Conservation (phyloP, 2,797 vertebrate species). For the Cirrhinus mrigala region DNA sequence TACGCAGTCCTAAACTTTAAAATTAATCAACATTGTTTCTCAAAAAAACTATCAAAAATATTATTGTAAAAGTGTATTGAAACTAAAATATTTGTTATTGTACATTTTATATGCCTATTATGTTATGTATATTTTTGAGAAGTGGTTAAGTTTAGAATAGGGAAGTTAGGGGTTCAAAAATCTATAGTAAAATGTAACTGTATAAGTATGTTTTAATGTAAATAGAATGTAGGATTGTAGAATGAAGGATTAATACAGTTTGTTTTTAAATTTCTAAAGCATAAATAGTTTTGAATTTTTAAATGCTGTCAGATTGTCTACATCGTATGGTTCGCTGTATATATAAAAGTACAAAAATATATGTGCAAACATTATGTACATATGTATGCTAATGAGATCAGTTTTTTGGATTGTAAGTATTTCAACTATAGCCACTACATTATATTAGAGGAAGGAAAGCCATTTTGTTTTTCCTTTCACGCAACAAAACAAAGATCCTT, state of each 20-base stretch:
- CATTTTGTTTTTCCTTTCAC: conserved; percentile 30
- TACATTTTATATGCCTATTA: not conserved
- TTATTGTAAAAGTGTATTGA: not conserved
- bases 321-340: not conserved
- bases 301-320: not conserved
- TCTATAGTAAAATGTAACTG: not conserved
- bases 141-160: not conserved
- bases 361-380: not conserved
- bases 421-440: conserved; percentile 11
- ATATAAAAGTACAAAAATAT: not conserved
- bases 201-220: not conserved
- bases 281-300: not conserved
- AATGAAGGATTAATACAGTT: not conserved
- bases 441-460: conserved; percentile 24
- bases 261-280: not conserved
- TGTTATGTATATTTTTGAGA: not conserved
- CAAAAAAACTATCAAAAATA: not conserved
- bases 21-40: not conserved
- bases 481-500: conserved; percentile 43
- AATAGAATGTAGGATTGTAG: too few species aligned
- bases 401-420: not conserved
- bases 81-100: not conserved
- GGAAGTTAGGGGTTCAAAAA: not conserved
- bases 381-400: not conserved
- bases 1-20: not conserved